Percentiles rank a stretch among this genome's conserved stretches.
Evolutionary conservation across 2,888 invertebrate genomes (phyloP).

Genomic region (Dryobota labecula): DNA sequence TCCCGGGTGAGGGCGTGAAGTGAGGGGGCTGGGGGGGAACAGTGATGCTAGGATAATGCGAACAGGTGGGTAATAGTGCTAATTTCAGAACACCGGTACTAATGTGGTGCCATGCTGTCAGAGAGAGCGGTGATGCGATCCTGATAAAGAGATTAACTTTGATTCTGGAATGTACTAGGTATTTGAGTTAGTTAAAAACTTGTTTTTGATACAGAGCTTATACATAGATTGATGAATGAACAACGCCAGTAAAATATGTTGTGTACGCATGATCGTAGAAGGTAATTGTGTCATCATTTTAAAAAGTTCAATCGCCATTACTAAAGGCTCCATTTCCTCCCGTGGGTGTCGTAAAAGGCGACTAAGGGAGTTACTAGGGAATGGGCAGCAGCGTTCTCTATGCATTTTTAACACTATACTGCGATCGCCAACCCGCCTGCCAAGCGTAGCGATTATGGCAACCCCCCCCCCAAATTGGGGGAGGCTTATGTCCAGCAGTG

Average conservation of each 20-base stretch:
- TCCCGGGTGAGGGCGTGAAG: conserved; percentile 1
- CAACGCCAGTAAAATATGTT: background rate
- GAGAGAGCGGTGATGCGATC: conserved; percentile 4
- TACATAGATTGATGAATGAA: background rate
- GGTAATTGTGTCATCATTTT: background rate
- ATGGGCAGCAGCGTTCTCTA: too few species aligned
- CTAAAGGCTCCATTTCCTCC: too few species aligned
- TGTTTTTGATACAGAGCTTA: too few species aligned
- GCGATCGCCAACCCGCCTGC: too few species aligned
- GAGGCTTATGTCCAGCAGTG: too few species aligned
- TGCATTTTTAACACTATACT: too few species aligned
- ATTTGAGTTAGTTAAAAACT: background rate
- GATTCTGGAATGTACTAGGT: background rate
- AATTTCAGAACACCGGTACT: conserved; percentile 39
- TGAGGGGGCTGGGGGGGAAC: background rate
- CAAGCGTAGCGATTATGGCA: too few species aligned
- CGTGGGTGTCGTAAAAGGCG: too few species aligned
- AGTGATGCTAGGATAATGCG: conserved; percentile 29
- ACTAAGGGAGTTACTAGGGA: too few species aligned
- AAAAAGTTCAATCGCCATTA: background rate
- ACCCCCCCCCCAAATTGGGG: too few species aligned
- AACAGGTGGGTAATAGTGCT: conserved; percentile 48
- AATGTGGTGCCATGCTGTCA: conserved; percentile 27
- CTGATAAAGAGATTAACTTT: conserved; percentile 22
- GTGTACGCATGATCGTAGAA: background rate